These are phyloP conservation scores for Grammomys dolichurus DNA, from an alignment of 2,113 vertebrate genomes.

Conservation along the genomic window DNA sequence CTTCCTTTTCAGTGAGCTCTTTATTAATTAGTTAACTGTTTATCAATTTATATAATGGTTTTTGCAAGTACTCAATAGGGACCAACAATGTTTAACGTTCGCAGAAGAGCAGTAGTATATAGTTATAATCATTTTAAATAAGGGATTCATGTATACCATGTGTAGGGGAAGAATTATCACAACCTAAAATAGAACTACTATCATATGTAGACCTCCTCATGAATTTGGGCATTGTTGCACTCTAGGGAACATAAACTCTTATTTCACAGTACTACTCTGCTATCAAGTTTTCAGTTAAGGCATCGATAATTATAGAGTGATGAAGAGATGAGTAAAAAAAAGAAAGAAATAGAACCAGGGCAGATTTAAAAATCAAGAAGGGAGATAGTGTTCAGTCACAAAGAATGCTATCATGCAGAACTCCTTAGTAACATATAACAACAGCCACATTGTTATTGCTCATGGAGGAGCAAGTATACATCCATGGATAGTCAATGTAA, in stretches of 20 bases:
- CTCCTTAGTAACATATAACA: not conserved
- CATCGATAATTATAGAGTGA: not conserved
- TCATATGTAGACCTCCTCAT: no score
- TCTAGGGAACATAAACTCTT: not conserved
- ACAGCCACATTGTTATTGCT: not conserved
- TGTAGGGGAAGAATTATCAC: not conserved
- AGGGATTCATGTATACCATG: not conserved
- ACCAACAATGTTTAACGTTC: no score
- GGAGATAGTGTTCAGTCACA: no score
- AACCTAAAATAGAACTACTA: not conserved
- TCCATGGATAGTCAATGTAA: not conserved
- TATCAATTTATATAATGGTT: not conserved
- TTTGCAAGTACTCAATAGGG: not conserved
- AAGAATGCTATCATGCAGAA: no score
- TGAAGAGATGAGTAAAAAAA: not conserved
- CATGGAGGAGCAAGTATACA: not conserved
- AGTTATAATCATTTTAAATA: not conserved
- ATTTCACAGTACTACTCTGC: not conserved
- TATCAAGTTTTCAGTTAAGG: not conserved
- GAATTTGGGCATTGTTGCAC: not conserved
- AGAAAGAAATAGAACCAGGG: not conserved
- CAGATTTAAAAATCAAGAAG: not conserved
- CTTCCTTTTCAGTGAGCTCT: not conserved
- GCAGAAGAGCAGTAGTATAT: not conserved
- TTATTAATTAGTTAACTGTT: not conserved